Base-by-base conservation (phyloP, 2,797 vertebrate species). In the Cirrhinus molitorella region DNA sequence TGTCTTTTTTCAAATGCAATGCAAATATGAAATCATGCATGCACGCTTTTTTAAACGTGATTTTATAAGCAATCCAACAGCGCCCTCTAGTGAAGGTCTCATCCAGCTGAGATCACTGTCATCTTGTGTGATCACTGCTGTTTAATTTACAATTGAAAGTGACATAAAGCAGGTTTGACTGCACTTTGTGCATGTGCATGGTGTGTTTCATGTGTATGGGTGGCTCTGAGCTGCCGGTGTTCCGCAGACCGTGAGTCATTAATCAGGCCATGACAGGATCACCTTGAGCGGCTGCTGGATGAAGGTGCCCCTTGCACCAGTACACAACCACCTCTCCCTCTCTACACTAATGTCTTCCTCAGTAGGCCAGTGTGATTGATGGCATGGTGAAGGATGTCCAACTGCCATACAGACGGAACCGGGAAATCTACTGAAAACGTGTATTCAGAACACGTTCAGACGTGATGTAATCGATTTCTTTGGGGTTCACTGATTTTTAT, bases 211-310 rank as follows among this genome's bases (percentile, higher is more conserved):
- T 86, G 83, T 83, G 81, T 85, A 61, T 37, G 43, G 25, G 81
- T 17, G 51, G 61, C 47, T 68, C 51, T 55, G 70, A 59, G 51
- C n/a, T n/a, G 25, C 70, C 83, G 37, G 43, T 67, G 59, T 71
- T 67, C 65, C 55, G 63, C 43, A 53, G 81, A n/a, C 40, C 10
- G 11, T 14, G 43, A 61, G 65, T 80, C 77, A 85, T 88, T 86
- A 81, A 86, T 87, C 86, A 86, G 67, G 43, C 51, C 12, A n/a
- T 75, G 80, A 81, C 80, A 83, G 83, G 51, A 80, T 88, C 80
- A 88, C 83, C 81, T 87, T 88, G 71, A 71, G 74, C 23, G 34
- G 47, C 25, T 76, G 45, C 2, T 34, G 86, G 66, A 37, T 73
- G 55, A 81, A 83, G 79, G 78, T 80, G 77, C 37, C 76, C 25